Evolutionary conservation across 2,888 invertebrate species (phyloP).

Genomic region (Hybos culiciformis): DNA sequence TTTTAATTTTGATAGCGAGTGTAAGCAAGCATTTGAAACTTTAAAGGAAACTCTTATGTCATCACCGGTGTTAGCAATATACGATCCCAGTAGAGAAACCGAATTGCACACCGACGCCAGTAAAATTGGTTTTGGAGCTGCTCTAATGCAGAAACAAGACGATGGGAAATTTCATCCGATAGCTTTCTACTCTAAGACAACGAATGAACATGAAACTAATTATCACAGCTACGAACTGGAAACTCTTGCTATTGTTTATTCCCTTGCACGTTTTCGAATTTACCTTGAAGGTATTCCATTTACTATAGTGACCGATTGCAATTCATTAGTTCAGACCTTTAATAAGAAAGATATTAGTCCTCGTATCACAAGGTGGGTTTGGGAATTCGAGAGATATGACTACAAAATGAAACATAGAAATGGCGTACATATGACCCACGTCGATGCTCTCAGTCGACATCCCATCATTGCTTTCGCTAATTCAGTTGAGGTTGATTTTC

Average conservation of each 20-base stretch:
- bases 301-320: slow-evolving; percentile 3
- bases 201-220: slow-evolving; percentile 13
- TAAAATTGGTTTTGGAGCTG: slow-evolving; percentile 11
- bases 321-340: slow-evolving; percentile 5
- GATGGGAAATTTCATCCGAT: background rate
- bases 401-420: slow-evolving; percentile 14
- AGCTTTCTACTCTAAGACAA: slow-evolving; percentile 1
- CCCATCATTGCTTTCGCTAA: too few relatives aligned
- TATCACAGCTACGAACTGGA: slow-evolving; percentile 21
- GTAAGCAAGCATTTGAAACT: too few relatives aligned
- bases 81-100: background rate
- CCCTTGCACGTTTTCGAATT: slow-evolving; percentile 2
- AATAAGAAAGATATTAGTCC: slow-evolving; percentile 8
- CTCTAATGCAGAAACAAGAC: slow-evolving; percentile 3
- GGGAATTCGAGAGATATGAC: slow-evolving; percentile 3
- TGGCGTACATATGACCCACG: slow-evolving; percentile 13
- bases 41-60: too few relatives aligned
- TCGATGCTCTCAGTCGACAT: slow-evolving; percentile 14
- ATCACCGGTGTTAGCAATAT: slow-evolving; percentile 6
- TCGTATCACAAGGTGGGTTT: slow-evolving; percentile 4
- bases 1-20: slow-evolving; percentile 1
- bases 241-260: background rate
- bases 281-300: slow-evolving; percentile 3
- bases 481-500: too few relatives aligned
- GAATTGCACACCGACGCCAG: slow-evolving; percentile 9